Percentiles rank a stretch among this genome's conserved stretches.
phyloP scores from a whole-genome alignment of 2,113 vertebrate genomes.

The Hippotragus niger region DNA sequence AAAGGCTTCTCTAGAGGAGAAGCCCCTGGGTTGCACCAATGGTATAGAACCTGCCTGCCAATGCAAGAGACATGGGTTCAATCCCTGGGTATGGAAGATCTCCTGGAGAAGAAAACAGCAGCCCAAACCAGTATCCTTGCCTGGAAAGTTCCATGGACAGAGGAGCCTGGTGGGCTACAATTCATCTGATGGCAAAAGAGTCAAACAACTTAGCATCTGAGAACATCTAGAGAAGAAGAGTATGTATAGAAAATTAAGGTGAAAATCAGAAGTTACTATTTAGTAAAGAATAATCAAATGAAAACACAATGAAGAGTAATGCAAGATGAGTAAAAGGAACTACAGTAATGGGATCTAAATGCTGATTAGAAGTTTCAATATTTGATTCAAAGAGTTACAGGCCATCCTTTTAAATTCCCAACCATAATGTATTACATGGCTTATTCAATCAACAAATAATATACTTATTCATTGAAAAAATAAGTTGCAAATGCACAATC shows the following conservation, averaged over 20 bases:
- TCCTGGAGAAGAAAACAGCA: background rate
- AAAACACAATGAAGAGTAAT: background rate
- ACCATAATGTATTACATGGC: background rate
- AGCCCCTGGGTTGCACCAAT: fast-evolving
- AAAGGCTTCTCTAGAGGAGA: background rate
- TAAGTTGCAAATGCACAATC: background rate
- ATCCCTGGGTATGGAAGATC: background rate
- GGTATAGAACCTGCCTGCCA: background rate
- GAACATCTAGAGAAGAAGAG: background rate
- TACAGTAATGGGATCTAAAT: background rate
- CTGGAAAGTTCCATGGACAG: background rate
- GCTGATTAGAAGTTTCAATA: background rate
- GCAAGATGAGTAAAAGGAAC: background rate
- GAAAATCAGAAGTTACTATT: background rate
- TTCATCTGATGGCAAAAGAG: background rate
- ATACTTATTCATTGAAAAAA: background rate
- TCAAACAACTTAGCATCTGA: background rate
- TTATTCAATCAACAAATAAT: background rate
- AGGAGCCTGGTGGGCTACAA: background rate
- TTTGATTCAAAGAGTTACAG: background rate
- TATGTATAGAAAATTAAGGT: background rate
- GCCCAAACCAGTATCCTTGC: background rate
- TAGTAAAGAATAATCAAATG: background rate
- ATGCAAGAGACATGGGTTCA: background rate
- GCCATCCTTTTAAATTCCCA: background rate